Evolutionary conservation across 2,113 vertebrate species (phyloP).

Genomic region (Pomatorhinus ruficollis): DNA sequence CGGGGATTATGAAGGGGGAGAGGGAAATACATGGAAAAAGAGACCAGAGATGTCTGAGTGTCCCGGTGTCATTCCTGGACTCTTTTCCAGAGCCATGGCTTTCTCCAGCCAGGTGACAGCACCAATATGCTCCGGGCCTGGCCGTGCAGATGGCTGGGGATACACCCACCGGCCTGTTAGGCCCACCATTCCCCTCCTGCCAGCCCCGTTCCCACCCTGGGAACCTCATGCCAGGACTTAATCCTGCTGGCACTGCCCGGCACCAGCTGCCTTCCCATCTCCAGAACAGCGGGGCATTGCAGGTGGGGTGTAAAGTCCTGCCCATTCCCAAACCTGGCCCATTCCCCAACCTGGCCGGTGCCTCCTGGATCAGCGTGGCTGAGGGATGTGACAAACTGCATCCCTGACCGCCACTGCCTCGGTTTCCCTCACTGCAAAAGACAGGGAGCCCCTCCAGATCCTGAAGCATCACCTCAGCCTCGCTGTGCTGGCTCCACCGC

Average conservation of each 20-base stretch:
- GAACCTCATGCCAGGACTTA: neutral
- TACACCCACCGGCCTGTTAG: neutral
- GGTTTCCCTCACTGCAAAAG: neutral
- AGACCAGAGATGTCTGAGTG: neutral
- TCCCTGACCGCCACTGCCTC: neutral
- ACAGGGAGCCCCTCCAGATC: neutral
- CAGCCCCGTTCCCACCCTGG: neutral
- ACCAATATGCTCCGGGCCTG: neutral
- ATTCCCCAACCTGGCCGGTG: rapidly evolving
- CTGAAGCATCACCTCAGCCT: neutral
- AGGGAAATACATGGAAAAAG: neutral
- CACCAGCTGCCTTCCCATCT: neutral
- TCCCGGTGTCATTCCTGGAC: rapidly evolving
- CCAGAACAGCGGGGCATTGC: rapidly evolving
- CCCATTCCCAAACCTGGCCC: neutral
- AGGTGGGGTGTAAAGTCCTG: neutral
- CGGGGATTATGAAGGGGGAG: rapidly evolving
- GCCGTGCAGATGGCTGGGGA: neutral
- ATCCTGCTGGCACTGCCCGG: neutral
- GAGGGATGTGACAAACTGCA: neutral
- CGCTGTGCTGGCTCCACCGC: rapidly evolving
- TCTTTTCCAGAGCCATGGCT: neutral
- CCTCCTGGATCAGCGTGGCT: neutral
- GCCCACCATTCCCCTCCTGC: neutral
- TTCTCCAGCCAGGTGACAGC: neutral